Percentiles rank a stretch among this genome's conserved stretches.
phyloP scores from a whole-genome alignment of 2,888 invertebrate genomes.

The Apeira syringaria region DNA sequence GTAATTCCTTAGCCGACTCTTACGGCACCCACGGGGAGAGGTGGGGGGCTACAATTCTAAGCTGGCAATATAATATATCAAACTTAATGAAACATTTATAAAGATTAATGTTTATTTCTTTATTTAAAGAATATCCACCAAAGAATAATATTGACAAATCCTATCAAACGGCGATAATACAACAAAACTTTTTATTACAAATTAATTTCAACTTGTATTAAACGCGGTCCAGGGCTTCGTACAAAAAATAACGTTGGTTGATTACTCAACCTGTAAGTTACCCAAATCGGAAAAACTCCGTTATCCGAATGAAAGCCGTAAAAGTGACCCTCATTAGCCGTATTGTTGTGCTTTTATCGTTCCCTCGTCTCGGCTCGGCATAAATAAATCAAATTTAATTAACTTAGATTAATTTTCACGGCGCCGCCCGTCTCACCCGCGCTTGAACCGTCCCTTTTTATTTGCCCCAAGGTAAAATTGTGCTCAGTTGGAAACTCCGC shows the following conservation, averaged over 20 bases:
- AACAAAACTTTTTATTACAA: conserved; percentile 1
- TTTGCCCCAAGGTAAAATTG: conserved; percentile 67
- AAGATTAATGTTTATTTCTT: too few species aligned
- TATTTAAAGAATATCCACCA: neutral
- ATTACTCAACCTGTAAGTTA: conserved; percentile 56
- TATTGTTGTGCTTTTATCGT: conserved; percentile 78
- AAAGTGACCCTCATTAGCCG: conserved; percentile 77
- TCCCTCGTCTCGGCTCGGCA: conserved; percentile 60
- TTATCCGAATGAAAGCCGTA: conserved; percentile 73
- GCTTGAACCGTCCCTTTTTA: conserved; percentile 66
- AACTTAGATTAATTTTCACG: conserved; percentile 82
- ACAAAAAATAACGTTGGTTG: conserved; percentile 50
- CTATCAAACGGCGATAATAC: too few species aligned
- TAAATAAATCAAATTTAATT: conserved; percentile 84
- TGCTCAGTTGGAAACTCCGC: conserved; percentile 57
- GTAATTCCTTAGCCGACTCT: too few species aligned
- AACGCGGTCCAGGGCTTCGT: conserved; percentile 38
- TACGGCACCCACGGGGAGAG: too few species aligned
- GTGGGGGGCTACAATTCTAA: too few species aligned
- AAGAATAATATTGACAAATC: too few species aligned
- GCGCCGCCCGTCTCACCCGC: conserved; percentile 58
- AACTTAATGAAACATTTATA: too few species aligned
- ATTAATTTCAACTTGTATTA: conserved; percentile 1
- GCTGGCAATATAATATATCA: too few species aligned
- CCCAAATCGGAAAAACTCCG: conserved; percentile 69